Percentiles rank a stretch among this genome's conserved stretches.
Conservation (phyloP, 2,797 vertebrate species). For the Jordanella pulchra region DNA sequence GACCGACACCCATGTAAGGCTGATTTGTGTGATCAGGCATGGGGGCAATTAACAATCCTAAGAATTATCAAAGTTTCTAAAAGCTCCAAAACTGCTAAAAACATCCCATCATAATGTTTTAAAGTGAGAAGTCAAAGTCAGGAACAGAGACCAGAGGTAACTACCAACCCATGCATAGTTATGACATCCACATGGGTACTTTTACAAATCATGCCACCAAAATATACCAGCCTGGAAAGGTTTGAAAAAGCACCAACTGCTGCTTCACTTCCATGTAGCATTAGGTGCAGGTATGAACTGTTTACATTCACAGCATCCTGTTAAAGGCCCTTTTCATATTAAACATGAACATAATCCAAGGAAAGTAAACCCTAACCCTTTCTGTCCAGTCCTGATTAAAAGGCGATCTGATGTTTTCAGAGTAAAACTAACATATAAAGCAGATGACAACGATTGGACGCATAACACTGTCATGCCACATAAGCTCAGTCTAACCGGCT, state of each 20-base stretch:
- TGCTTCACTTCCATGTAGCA: not conserved
- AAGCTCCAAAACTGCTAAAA: too few relatives aligned
- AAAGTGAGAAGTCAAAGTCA: too few relatives aligned
- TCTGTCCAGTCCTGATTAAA: slow-evolving; percentile 38
- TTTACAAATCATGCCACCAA: slow-evolving; percentile 29
- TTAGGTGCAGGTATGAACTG: slow-evolving; percentile 43
- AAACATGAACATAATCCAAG: slow-evolving; percentile 30
- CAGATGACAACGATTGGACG: slow-evolving; percentile 47
- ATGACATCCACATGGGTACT: slow-evolving; percentile 39
- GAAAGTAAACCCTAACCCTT: slow-evolving; percentile 3
- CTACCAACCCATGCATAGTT: slow-evolving; percentile 10
- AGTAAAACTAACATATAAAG: slow-evolving; percentile 38
- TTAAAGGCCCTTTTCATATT: slow-evolving; percentile 17
- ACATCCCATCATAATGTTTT: too few relatives aligned
- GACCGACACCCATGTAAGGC: not conserved
- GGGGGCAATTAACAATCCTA: not conserved
- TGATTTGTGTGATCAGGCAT: not conserved
- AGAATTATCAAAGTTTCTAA: not conserved
- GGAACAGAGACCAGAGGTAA: not conserved
- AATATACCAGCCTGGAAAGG: slow-evolving; percentile 22
- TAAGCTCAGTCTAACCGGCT: slow-evolving; percentile 1
- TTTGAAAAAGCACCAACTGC: slow-evolving; percentile 29
- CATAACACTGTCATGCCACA: slow-evolving; percentile 62
- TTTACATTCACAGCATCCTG: slow-evolving; percentile 40
- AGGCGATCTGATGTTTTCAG: slow-evolving; percentile 36